Evolutionary conservation across 2,113 vertebrate genomes (phyloP).

Genomic region (Budorcas taxicolor): DNA sequence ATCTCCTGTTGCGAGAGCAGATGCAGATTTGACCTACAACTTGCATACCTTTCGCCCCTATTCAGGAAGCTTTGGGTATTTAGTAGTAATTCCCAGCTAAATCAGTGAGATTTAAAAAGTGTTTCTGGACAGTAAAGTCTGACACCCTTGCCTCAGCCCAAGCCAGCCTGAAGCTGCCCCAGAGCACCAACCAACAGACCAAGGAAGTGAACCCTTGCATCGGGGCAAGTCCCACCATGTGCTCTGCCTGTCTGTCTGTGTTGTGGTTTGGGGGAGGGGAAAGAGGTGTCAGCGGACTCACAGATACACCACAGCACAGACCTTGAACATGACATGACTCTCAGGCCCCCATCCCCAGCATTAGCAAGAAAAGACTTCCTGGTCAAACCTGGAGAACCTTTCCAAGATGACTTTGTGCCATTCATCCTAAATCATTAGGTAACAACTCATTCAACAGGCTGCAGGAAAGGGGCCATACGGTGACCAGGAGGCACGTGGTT

Average conservation of each 20-base stretch:
- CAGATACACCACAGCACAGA: conserved; percentile 30
- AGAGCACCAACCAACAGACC: background rate
- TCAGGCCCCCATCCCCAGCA: conserved; percentile 43
- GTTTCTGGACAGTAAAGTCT: background rate
- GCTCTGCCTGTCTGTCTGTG: background rate
- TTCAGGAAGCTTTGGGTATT: background rate
- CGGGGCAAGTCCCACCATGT: background rate
- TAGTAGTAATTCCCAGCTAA: background rate
- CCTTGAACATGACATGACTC: conserved; percentile 66
- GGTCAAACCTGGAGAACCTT: conserved; percentile 59
- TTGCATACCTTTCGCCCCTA: background rate
- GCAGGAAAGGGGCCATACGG: conserved; percentile 49
- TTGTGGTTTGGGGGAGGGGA: background rate
- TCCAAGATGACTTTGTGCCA: conserved; percentile 69
- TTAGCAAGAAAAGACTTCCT: conserved; percentile 43
- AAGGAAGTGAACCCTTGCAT: background rate
- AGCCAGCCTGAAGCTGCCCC: background rate
- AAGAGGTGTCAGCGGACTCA: conserved; percentile 38
- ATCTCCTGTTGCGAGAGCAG: background rate
- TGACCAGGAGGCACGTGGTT: conserved; percentile 39
- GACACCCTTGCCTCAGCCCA: background rate
- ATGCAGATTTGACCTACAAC: background rate
- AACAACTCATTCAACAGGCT: conserved; percentile 61
- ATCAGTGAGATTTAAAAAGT: background rate
- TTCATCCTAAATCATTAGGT: conserved; percentile 60